Evolutionary conservation across 2,888 invertebrate species (phyloP).

Genomic region (Heliconius erato): DNA sequence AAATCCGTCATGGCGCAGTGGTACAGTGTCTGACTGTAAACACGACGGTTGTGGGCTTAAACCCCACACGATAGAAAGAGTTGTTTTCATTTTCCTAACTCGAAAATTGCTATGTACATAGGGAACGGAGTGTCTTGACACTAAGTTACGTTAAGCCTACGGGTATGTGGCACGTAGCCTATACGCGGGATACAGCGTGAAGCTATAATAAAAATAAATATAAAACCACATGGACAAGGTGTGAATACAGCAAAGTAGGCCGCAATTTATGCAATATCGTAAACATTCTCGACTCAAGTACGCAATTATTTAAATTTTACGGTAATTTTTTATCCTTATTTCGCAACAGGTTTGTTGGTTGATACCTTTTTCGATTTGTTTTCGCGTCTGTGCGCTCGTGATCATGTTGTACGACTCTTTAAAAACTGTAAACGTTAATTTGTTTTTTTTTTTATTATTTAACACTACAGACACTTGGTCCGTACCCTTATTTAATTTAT

Average conservation of each 20-base stretch:
- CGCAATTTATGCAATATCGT: conserved; percentile 38
- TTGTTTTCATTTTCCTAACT: too few relatives aligned
- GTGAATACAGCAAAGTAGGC: conserved; percentile 25
- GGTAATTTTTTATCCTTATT: conserved; percentile 36
- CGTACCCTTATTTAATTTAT: too few relatives aligned
- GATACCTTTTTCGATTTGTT: conserved; percentile 33
- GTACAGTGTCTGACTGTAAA: neutral
- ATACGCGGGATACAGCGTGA: too few relatives aligned
- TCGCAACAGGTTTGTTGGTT: conserved; percentile 33
- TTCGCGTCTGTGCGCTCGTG: neutral
- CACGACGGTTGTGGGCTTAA: neutral
- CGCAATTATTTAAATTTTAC: conserved; percentile 43
- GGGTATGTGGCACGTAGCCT: too few relatives aligned
- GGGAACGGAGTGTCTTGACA: too few relatives aligned
- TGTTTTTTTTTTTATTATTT: too few relatives aligned
- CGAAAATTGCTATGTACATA: too few relatives aligned
- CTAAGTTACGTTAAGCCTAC: too few relatives aligned
- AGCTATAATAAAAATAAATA: neutral
- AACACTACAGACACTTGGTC: too few relatives aligned
- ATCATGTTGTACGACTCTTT: neutral
- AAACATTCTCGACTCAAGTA: conserved; percentile 37
- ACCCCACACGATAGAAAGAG: neutral
- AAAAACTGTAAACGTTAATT: neutral
- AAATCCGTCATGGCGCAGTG: neutral
- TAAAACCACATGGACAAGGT: neutral